phyloP scores from a whole-genome alignment of 2,797 vertebrate species.

The Rhadinocentrus ornatus region DNA sequence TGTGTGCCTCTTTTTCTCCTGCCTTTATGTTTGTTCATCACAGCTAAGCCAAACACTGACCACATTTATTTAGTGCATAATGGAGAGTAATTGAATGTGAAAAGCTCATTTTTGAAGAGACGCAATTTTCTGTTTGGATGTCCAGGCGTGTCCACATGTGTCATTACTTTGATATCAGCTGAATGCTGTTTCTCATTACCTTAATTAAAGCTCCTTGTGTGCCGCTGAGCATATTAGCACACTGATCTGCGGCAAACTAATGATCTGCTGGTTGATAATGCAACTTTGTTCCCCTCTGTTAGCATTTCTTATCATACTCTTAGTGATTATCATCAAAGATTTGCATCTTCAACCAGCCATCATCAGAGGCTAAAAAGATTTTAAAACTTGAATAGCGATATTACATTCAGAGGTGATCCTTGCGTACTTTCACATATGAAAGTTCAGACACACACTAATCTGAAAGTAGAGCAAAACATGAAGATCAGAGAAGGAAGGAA shows the following conservation, averaged over 20 bases:
- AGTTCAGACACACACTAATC: slow-evolving; percentile 3
- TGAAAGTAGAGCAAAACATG: slow-evolving; percentile 7
- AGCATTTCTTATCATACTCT: slow-evolving; percentile 59
- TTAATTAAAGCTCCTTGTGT: slow-evolving; percentile 79
- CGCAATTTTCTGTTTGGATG: slow-evolving; percentile 71
- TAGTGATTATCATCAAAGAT: slow-evolving; percentile 71
- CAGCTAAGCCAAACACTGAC: slow-evolving; percentile 55
- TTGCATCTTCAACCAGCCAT: slow-evolving; percentile 61
- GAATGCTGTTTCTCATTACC: slow-evolving; percentile 80
- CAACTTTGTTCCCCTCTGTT: slow-evolving; percentile 32
- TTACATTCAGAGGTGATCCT: slow-evolving; percentile 3
- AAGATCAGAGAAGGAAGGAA: slow-evolving; percentile 8
- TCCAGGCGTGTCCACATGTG: slow-evolving; percentile 71
- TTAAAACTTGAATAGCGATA: slow-evolving; percentile 16
- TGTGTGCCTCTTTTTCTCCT: slow-evolving; percentile 10
- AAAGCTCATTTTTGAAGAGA: slow-evolving; percentile 75
- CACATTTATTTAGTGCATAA: slow-evolving; percentile 62
- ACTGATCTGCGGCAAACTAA: slow-evolving; percentile 76
- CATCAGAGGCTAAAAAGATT: slow-evolving; percentile 37
- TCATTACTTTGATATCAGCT: slow-evolving; percentile 79
- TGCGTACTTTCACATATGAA: slow-evolving; percentile 2
- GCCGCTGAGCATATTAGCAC: slow-evolving; percentile 76
- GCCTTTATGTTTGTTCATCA: slow-evolving; percentile 54
- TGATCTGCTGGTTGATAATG: slow-evolving; percentile 72
- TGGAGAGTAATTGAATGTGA: slow-evolving; percentile 80